A percentile compares a stretch with the other conserved stretches of the same genome.
Conservation (phyloP, 2,797 vertebrate genomes). For the Loris lydekkerianus region DNA sequence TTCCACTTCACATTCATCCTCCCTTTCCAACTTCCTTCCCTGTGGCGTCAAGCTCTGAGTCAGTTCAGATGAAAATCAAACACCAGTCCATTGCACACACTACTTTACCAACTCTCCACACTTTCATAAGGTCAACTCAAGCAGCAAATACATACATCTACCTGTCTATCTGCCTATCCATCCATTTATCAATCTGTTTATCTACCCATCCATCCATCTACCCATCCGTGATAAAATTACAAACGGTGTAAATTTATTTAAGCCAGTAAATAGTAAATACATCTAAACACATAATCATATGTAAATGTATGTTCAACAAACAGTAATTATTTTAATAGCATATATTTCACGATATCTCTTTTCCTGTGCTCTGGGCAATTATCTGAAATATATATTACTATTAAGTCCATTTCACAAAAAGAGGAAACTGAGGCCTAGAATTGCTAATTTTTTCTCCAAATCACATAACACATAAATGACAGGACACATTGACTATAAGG, state of each 20-base stretch:
- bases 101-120: neutral
- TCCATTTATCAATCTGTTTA: neutral
- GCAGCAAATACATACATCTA: neutral
- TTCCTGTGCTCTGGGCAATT: neutral
- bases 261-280: neutral
- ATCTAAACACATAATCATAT: neutral
- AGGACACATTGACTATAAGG: neutral
- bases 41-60: neutral
- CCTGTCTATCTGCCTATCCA: neutral
- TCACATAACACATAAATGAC: neutral
- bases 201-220: too few relatives aligned
- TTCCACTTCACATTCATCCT: neutral
- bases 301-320: neutral
- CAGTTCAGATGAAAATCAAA: neutral
- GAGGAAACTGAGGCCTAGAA: neutral
- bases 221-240: neutral
- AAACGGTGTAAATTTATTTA: neutral
- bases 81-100: neutral
- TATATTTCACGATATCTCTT: neutral
- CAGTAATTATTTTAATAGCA: neutral
- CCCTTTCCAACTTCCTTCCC: neutral
- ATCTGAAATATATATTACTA: slow-evolving; percentile 1
- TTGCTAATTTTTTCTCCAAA: neutral
- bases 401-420: neutral
- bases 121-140: neutral